Evolutionary conservation across 2,888 invertebrate genomes (phyloP).

Genomic region (Cantharis rustica): DNA sequence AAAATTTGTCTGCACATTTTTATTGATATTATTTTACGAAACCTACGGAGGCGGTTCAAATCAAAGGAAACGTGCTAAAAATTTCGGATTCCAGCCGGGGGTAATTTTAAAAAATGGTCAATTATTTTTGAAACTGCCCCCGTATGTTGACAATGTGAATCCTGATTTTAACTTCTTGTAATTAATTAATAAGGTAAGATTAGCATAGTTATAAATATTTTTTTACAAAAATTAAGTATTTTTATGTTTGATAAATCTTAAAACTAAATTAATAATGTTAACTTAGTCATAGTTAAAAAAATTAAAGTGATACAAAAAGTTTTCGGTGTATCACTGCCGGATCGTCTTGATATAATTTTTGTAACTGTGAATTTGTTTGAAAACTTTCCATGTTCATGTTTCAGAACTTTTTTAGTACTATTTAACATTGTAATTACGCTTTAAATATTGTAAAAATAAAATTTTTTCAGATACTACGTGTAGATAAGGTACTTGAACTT

Average conservation of each 20-base stretch:
- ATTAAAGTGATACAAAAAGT: background rate
- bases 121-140: background rate
- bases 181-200: background rate
- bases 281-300: background rate
- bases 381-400: background rate
- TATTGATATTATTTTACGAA: background rate
- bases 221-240: slow-evolving; percentile 1
- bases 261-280: background rate
- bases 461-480: background rate
- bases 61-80: background rate
- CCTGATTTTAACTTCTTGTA: background rate
- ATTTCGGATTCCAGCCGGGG: background rate
- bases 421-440: background rate
- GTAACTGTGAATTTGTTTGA: background rate
- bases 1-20: background rate
- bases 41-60: background rate
- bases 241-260: background rate
- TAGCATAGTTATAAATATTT: slow-evolving; percentile 1
- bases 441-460: background rate
- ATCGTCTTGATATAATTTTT: background rate
- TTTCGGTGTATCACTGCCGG: background rate
- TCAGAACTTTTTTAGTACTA: background rate
- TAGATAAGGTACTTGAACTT: background rate
- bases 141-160: background rate
- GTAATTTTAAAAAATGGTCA: background rate